These are phyloP conservation scores for Leptodactylus fuscus DNA, from an alignment of 2,113 vertebrate genomes.

Conservation along the genomic window DNA sequence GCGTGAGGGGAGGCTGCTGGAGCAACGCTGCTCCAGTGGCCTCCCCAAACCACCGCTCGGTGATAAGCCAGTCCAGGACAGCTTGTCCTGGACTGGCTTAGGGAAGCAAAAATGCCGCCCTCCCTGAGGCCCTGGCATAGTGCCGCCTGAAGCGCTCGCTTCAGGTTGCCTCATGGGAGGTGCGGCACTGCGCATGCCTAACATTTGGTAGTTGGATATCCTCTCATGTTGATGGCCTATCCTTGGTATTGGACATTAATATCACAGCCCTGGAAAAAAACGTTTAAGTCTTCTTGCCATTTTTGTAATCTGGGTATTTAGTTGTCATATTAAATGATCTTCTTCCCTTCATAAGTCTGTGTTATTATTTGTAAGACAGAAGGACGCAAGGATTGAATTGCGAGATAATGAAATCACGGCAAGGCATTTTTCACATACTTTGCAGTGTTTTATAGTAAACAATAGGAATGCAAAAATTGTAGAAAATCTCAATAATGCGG, in stretches of 20 bases:
- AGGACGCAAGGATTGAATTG: slow-evolving; percentile 26
- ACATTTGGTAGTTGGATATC: too few relatives aligned
- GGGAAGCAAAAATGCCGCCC: too few relatives aligned
- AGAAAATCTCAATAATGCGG: slow-evolving; percentile 52
- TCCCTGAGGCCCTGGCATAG: too few relatives aligned
- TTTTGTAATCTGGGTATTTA: neutral
- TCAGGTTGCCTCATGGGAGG: too few relatives aligned
- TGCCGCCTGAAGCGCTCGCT: too few relatives aligned
- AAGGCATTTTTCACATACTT: slow-evolving; percentile 49
- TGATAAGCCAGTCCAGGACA: too few relatives aligned
- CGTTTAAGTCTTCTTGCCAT: neutral
- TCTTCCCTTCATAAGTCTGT: neutral
- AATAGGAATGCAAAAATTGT: slow-evolving; percentile 55
- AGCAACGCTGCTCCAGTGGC: too few relatives aligned
- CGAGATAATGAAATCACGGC: slow-evolving; percentile 6
- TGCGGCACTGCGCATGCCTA: too few relatives aligned
- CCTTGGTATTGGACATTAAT: neutral
- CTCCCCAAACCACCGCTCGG: too few relatives aligned
- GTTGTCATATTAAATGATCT: slow-evolving; percentile 1
- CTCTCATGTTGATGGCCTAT: neutral
- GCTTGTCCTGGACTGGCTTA: too few relatives aligned
- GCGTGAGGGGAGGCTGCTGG: too few relatives aligned
- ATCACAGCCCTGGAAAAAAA: neutral
- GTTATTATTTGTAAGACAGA: slow-evolving; percentile 24
- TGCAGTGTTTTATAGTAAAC: slow-evolving; percentile 17